Evolutionary conservation across 2,113 vertebrate species (phyloP), one percentile per base, ranked within the genome.

Genomic region (Hystrix cristata): DNA sequence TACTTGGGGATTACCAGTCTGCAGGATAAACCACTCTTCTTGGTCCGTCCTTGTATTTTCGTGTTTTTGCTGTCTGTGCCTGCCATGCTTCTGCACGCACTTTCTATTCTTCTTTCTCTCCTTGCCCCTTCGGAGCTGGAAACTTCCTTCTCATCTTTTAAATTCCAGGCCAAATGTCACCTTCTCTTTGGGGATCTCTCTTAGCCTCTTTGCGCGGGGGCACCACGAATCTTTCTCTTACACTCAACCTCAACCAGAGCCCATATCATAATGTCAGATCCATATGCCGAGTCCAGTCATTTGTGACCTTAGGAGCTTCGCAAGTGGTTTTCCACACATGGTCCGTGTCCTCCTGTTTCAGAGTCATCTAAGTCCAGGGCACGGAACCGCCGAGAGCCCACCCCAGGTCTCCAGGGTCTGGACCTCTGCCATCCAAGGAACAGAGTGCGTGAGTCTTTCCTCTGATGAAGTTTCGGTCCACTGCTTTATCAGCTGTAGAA

Each of bases 61-160:
- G 12, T 38, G 11, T 48, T 85, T 85, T 94, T 87, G 38, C 60
- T 9, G 15, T 46, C 15, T 76, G 64, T 46, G 15, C 8, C 34
- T 57, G 19, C 3, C 60, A 48, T 72, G 69, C 59, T 71, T 80
- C 21, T 21, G 14, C 21, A 57, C 3, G 16, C 5, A 72, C 16
- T 34, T 72, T 76, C 64, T 59, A 69, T 9, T 87, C 55, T 83
- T 71, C 38, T 74, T 91, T 89, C 21, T 59, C 48, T 72, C 82
- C 13, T 65, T 65, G 7, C 0, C 34, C n/a, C 31, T 91, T 90
- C 27, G 48, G 55, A 48, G 34, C 27, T 93, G 16, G 48, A 94
- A 91, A 87, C 55, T 62, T 91, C 48, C 55, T 81, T 67, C 59
- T 67, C 67, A 51, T 72, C 43, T 90, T 90, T 65, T 46, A 85